phyloP scores from a whole-genome alignment of 2,113 vertebrate genomes.

The Fulica atra region DNA sequence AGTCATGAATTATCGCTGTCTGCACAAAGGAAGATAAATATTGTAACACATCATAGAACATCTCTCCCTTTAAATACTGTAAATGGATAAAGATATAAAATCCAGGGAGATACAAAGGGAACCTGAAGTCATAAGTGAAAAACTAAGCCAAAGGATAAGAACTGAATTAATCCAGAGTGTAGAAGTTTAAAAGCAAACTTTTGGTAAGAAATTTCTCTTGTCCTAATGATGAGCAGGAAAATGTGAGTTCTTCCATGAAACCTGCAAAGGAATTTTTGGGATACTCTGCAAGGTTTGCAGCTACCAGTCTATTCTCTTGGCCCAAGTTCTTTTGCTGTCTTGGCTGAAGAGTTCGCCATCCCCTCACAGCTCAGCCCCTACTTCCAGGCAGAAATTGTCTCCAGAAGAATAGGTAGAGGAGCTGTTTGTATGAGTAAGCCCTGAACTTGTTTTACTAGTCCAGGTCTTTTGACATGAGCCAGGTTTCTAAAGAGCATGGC shows the following conservation, averaged over 20 bases:
- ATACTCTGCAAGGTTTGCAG: background rate
- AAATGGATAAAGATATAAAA: slow-evolving; percentile 51
- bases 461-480: background rate
- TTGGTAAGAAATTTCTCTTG: background rate
- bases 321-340: background rate
- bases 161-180: background rate
- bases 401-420: background rate
- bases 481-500: background rate
- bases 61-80: slow-evolving; percentile 42
- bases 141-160: background rate
- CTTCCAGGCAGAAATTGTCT: background rate
- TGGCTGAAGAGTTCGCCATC: background rate
- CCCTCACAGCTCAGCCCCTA: fast-evolving
- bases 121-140: background rate
- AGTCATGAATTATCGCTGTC: slow-evolving; percentile 55
- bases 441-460: background rate
- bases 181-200: background rate
- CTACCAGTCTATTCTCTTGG: background rate
- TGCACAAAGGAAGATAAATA: slow-evolving; percentile 62
- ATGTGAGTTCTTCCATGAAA: background rate
- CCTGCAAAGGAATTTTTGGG: background rate
- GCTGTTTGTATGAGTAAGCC: background rate
- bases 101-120: background rate
- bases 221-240: background rate
- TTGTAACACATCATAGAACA: slow-evolving; percentile 25